These are phyloP conservation scores for Sciaenops ocellatus DNA, from an alignment of 2,797 vertebrate genomes.

Conservation along the genomic window DNA sequence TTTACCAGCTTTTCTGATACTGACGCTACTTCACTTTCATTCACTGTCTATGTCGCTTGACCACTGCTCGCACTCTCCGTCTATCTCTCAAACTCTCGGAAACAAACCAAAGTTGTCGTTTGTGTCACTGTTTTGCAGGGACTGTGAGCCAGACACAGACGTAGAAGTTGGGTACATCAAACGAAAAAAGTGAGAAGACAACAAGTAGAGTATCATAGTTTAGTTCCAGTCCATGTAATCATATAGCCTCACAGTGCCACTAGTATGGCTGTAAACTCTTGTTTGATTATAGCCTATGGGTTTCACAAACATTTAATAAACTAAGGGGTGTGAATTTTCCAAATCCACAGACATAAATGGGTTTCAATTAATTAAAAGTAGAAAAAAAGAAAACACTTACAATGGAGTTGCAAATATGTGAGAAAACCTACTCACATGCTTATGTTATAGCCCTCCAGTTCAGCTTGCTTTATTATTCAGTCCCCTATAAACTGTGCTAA, in stretches of 20 bases:
- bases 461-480: conserved; percentile 2
- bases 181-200: too few relatives aligned
- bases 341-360: background rate
- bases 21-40: too few relatives aligned
- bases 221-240: too few relatives aligned
- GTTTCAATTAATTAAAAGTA: background rate
- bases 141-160: too few relatives aligned
- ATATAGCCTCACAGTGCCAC: background rate
- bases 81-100: too few relatives aligned
- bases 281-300: background rate
- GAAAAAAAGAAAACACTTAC: background rate
- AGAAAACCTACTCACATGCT: conserved; percentile 1
- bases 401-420: conserved; percentile 11
- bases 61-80: too few relatives aligned
- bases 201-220: too few relatives aligned
- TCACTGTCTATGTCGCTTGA: too few relatives aligned
- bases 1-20: too few relatives aligned
- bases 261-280: background rate
- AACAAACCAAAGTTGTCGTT: too few relatives aligned
- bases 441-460: background rate
- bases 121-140: too few relatives aligned
- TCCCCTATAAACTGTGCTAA: conserved; percentile 3
- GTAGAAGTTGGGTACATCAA: too few relatives aligned
- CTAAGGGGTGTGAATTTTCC: background rate
- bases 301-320: background rate